Conservation (phyloP, 2,797 vertebrate genomes). For the Hafferia zeledoni region DNA sequence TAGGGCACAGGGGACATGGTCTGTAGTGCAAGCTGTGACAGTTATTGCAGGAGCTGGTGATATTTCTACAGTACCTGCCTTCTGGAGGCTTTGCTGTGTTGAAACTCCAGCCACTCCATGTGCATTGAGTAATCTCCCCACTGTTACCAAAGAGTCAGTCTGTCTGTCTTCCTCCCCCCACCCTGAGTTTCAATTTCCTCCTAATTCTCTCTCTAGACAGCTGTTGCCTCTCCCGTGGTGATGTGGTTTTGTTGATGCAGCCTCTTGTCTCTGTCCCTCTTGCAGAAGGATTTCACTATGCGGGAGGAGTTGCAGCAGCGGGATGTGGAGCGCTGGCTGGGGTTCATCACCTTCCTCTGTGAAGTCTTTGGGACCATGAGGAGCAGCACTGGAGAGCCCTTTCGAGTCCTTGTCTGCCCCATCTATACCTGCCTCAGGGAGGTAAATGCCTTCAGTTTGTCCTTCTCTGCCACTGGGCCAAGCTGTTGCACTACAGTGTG, state of each 20-base stretch:
- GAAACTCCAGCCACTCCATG: background rate
- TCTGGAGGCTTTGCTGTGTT: slow-evolving; percentile 41
- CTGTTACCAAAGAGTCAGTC: slow-evolving; percentile 47
- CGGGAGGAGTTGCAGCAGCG: slow-evolving; percentile 90
- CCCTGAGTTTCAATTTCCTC: slow-evolving; percentile 49
- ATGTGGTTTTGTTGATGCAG: background rate
- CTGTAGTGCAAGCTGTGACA: background rate
- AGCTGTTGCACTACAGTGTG: accelerated
- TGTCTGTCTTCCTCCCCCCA: slow-evolving; percentile 22
- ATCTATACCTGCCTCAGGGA: slow-evolving; percentile 97
- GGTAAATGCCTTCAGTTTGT: slow-evolving; percentile 72
- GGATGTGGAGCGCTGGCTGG: slow-evolving; percentile 94
- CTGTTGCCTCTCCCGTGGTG: background rate
- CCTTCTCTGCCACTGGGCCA: background rate
- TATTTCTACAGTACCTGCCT: slow-evolving; percentile 40
- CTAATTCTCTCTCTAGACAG: background rate
- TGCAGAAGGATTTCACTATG: slow-evolving; percentile 91
- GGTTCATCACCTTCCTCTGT: slow-evolving; percentile 98
- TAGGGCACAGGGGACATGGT: accelerated
- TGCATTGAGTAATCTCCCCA: background rate
- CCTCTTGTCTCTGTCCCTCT: slow-evolving; percentile 52
- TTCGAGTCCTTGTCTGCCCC: slow-evolving; percentile 94
- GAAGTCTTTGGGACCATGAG: slow-evolving; percentile 97
- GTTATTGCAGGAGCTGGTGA: background rate
- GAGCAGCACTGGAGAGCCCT: slow-evolving; percentile 93